A percentile compares a stretch with the other conserved stretches of the same genome.
phyloP scores from a whole-genome alignment of 2,113 vertebrate genomes.

The Urocynchramus pylzowi region DNA sequence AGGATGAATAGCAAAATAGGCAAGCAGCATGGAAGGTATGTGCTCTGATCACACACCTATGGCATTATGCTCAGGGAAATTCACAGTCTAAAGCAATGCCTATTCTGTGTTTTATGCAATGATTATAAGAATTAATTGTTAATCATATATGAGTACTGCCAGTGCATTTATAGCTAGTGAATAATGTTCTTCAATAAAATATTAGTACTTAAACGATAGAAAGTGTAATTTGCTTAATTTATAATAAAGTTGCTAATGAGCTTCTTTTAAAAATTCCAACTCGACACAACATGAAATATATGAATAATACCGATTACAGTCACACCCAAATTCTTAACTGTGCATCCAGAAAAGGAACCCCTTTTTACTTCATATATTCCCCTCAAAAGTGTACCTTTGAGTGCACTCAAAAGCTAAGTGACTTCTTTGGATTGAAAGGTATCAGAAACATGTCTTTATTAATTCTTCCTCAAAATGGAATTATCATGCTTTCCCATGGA shows the following conservation, averaged over 20 bases:
- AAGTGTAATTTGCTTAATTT: conserved; percentile 1
- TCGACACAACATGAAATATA: not conserved
- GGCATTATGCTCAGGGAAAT: not conserved
- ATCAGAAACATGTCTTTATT: not conserved
- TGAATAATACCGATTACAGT: not conserved
- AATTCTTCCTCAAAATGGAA: not conserved
- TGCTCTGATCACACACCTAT: not conserved
- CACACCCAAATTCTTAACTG: not conserved
- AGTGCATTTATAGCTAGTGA: not conserved
- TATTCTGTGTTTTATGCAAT: not conserved
- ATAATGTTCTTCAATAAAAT: conserved; percentile 8
- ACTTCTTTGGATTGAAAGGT: not conserved
- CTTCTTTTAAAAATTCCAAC: not conserved
- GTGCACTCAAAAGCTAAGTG: not conserved
- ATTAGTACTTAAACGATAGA: not conserved
- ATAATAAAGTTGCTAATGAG: not conserved
- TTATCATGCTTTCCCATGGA: not conserved
- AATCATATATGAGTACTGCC: not conserved
- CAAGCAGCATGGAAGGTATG: not conserved
- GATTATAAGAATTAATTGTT: not conserved
- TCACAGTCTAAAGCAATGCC: not conserved
- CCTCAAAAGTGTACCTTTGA: not conserved
- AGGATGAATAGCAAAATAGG: not conserved
- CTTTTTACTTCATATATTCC: not conserved
- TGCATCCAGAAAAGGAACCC: not conserved